phyloP scores from a whole-genome alignment of 1,140 invertebrate genomes.

The Danaus melanippus region DNA sequence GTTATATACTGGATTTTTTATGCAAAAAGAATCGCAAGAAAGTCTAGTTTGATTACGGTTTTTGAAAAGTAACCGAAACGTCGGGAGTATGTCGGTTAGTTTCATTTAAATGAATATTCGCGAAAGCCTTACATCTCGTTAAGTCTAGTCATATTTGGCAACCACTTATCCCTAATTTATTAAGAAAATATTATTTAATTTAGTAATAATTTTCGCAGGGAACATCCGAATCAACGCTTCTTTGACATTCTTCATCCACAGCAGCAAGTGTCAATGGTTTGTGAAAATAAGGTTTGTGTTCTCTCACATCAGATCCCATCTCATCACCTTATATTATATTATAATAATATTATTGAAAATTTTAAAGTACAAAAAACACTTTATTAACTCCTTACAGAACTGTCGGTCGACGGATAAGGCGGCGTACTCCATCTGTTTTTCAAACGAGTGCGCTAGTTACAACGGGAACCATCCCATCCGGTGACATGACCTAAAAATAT shows the following conservation, averaged over 20 bases:
- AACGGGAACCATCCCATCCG: constrained; percentile 96
- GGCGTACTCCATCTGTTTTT: constrained; percentile 97
- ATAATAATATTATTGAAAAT: constrained; percentile 3
- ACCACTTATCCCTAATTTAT: too few relatives aligned
- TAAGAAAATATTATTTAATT: too few relatives aligned
- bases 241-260: constrained; percentile 95
- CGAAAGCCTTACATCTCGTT: too few relatives aligned
- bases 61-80: too few relatives aligned
- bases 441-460: constrained; percentile 95
- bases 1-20: too few relatives aligned
- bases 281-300: constrained; percentile 92
- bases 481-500: constrained; percentile 45
- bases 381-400: constrained; percentile 76
- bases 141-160: too few relatives aligned
- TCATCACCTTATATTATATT: constrained; percentile 4
- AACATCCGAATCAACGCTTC: constrained; percentile 88
- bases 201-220: constrained; percentile 55
- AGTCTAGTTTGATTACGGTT: too few relatives aligned
- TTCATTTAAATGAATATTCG: too few relatives aligned
- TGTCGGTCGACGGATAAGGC: constrained; percentile 93
- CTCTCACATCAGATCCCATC: too few relatives aligned
- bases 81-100: too few relatives aligned
- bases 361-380: neutral
- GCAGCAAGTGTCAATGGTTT: constrained; percentile 93
- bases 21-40: too few relatives aligned